These are phyloP conservation scores for Coenobita brevimanus DNA, from an alignment of 1,140 invertebrate genomes.

Conservation along the genomic window DNA sequence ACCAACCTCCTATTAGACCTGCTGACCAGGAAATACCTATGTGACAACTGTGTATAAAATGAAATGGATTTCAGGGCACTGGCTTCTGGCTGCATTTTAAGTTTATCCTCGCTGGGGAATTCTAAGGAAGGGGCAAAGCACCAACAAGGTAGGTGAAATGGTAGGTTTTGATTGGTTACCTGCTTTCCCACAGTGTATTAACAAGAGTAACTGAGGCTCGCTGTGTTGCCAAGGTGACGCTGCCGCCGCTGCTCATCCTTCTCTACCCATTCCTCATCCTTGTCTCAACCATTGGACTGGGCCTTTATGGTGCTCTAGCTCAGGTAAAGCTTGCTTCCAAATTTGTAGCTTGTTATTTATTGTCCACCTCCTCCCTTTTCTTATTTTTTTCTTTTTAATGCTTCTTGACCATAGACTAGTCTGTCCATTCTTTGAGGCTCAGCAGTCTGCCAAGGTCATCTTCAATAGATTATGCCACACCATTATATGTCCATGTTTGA, in stretches of 20 bases:
- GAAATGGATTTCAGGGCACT: too few species aligned
- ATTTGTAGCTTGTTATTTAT: not conserved
- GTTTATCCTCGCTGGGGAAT: too few species aligned
- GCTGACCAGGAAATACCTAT: too few species aligned
- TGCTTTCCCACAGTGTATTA: conserved; percentile 76
- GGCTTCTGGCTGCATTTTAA: too few species aligned
- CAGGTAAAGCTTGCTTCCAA: conserved; percentile 48
- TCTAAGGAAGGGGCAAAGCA: too few species aligned
- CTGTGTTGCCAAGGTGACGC: conserved; percentile 77
- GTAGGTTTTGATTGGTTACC: not conserved
- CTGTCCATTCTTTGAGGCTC: not conserved
- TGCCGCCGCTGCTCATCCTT: conserved; percentile 82
- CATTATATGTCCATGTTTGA: too few species aligned
- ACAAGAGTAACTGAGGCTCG: conserved; percentile 78
- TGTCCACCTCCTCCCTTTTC: not conserved
- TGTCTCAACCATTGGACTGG: conserved; percentile 79
- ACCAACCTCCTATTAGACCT: too few species aligned
- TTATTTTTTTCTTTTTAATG: not conserved
- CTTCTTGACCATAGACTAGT: too few species aligned
- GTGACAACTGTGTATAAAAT: too few species aligned
- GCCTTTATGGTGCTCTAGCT: conserved; percentile 79
- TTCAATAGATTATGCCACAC: too few species aligned
- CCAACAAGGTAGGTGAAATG: too few species aligned
- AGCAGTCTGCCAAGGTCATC: too few species aligned
- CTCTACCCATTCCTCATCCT: conserved; percentile 83